These are phyloP conservation scores for Drosophila kuntzei DNA, from an alignment of 2,888 invertebrate genomes.

Conservation along the genomic window DNA sequence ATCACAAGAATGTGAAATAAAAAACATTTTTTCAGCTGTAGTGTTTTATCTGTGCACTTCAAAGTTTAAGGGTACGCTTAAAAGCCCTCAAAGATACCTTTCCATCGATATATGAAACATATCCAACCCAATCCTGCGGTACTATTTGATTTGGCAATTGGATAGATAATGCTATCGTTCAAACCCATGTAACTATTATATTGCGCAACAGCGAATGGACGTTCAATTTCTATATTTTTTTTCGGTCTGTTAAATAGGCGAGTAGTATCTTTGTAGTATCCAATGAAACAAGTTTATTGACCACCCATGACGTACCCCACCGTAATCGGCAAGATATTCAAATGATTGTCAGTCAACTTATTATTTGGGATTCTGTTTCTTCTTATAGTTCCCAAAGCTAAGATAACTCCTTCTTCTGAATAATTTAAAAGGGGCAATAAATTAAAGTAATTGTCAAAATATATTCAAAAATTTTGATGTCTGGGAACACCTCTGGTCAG, in stretches of 20 bases:
- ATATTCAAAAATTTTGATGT: neutral
- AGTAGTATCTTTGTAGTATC: constrained; percentile 1
- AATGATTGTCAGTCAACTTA: neutral
- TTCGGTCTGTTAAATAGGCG: neutral
- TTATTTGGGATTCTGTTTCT: constrained; percentile 1
- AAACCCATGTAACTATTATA: constrained; percentile 9
- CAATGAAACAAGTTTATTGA: constrained; percentile 8
- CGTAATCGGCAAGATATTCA: neutral
- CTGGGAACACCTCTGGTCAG: too few species aligned
- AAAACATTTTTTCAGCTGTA: too few species aligned
- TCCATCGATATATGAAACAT: too few species aligned
- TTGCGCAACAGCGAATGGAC: constrained; percentile 1
- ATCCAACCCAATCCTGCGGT: neutral
- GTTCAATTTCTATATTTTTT: constrained; percentile 8
- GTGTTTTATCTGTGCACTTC: too few species aligned
- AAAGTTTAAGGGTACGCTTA: too few species aligned
- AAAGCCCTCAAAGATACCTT: too few species aligned
- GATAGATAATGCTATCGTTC: constrained; percentile 9
- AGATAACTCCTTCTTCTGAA: neutral
- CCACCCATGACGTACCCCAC: neutral
- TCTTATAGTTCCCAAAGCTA: neutral
- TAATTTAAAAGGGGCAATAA: neutral
- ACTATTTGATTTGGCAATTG: too few species aligned
- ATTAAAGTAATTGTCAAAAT: constrained; percentile 6
- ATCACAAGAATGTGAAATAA: too few species aligned